Evolutionary conservation across 2,113 vertebrate species (phyloP), one percentile per base, ranked within the genome.

Genomic region (Amia ocellicauda): DNA sequence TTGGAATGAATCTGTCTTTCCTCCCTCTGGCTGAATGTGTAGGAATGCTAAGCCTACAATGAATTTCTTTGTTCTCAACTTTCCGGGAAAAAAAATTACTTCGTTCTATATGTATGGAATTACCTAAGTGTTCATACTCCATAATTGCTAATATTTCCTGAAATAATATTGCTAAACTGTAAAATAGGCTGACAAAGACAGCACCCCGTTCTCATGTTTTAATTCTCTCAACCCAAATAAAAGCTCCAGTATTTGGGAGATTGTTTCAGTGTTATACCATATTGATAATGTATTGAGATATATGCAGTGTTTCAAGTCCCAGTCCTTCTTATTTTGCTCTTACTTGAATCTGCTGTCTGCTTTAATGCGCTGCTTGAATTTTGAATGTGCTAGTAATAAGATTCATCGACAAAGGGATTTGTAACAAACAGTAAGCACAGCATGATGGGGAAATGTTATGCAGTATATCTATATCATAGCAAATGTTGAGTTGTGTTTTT

Each of bases 401-500:
- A 47, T 47, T 47, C 43, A 47, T 47, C 43, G n/a, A 47, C 45
- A 47, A 19, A 47, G 45, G n/a, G 45, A 17, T 47, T 47, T 47
- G 45, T 47, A 47, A 13, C 16, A 47, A 47, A 47, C 45, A 47
- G 16, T 47, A 47, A 19, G 43, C 14, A n/a, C 45, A n/a, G 45
- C 16, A 17, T 47, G 45, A 19, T 16, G n/a, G 45, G 2, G 45
- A 47, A 47, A 47, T 36, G 31, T 36, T 36, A 47, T 42, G 45
- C n/a, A n/a, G n/a, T 47, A 47, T 47, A 47, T 47, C 45, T 47
- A 16, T 47, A 47, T 47, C 45, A 47, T 17, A 47, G 45, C 45
- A 47, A 47, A 47, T 47, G n/a, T 47, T 47, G 14, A 47, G 4
- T 5, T 19, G 45, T 47, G 45, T 16, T 19, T 16, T n/a, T n/a